Conservation (phyloP, 2,888 invertebrate genomes). For the Bugula neritina region DNA sequence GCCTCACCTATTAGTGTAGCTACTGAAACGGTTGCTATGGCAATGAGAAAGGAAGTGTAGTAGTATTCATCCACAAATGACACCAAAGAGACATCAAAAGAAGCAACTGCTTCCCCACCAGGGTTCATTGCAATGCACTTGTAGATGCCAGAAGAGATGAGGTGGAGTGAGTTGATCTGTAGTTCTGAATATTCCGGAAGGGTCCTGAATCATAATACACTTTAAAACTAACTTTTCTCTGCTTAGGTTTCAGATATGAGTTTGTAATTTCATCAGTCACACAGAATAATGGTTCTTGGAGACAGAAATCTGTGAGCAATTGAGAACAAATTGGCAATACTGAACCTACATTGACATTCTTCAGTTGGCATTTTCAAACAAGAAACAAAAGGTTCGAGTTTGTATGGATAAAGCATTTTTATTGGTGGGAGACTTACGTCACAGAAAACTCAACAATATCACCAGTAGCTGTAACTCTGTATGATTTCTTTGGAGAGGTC, state of each 20-base stretch:
- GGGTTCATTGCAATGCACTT: slow-evolving; percentile 39
- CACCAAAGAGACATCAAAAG: slow-evolving; percentile 33
- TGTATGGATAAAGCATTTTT: neutral
- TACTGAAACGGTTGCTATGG: slow-evolving; percentile 31
- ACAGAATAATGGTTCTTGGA: too few species aligned
- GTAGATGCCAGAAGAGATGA: slow-evolving; percentile 39
- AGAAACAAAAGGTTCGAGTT: neutral
- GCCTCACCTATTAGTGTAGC: neutral
- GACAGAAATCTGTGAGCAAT: too few species aligned
- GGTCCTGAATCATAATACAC: neutral
- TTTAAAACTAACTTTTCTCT: neutral
- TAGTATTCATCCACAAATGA: slow-evolving; percentile 32
- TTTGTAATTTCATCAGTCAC: too few species aligned
- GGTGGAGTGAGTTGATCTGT: slow-evolving; percentile 36
- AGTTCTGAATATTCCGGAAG: slow-evolving; percentile 29
- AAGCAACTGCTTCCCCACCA: slow-evolving; percentile 34
- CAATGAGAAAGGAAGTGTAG: slow-evolving; percentile 35
- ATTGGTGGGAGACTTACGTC: neutral
- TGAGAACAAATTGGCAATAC: too few species aligned
- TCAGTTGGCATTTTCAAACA: neutral
- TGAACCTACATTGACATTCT: neutral
- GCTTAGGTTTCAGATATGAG: neutral
- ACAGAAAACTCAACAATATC: neutral
- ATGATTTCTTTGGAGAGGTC: neutral
- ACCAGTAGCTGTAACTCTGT: neutral